Percentiles rank a stretch among this genome's conserved stretches.
Conservation (phyloP, 2,888 invertebrate genomes). For the Drosophila melanocephala region DNA sequence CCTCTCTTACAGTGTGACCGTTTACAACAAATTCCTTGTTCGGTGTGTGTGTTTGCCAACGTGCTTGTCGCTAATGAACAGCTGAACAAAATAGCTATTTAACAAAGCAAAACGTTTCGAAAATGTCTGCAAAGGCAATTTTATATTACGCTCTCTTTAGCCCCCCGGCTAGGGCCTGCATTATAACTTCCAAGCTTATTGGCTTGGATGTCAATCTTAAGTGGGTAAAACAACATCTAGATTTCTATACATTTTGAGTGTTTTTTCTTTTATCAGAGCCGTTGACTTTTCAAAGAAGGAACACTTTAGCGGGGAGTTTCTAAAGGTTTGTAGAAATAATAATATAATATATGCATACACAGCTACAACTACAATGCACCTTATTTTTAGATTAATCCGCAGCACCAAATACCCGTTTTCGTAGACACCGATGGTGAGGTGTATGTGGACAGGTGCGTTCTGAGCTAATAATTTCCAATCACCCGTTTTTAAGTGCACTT, state of each 20-base stretch:
- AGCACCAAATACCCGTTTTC: conserved; percentile 87
- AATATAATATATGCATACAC: background rate
- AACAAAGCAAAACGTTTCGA: background rate
- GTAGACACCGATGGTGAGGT: conserved; percentile 86
- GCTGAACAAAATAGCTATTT: conserved; percentile 2
- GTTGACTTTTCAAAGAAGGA: conserved; percentile 84
- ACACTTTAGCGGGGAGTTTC: conserved; percentile 84
- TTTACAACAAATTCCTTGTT: background rate
- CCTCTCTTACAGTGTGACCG: conserved; percentile 12
- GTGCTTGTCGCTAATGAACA: background rate
- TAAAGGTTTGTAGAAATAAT: conserved; percentile 78
- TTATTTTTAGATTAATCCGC: conserved; percentile 86
- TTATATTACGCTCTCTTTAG: conserved; percentile 85
- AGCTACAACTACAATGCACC: background rate
- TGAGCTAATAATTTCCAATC: background rate
- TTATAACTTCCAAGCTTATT: conserved; percentile 85
- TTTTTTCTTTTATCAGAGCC: conserved; percentile 80
- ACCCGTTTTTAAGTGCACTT: background rate
- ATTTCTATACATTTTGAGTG: background rate
- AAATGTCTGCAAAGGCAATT: conserved; percentile 74
- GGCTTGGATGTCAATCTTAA: conserved; percentile 85
- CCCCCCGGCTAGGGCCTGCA: conserved; percentile 86
- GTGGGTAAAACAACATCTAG: conserved; percentile 53
- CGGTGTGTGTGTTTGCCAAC: background rate
- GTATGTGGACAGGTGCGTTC: conserved; percentile 86